These are phyloP conservation scores for Pelodytes ibericus DNA, from an alignment of 2,797 vertebrate species.

Conservation along the genomic window DNA sequence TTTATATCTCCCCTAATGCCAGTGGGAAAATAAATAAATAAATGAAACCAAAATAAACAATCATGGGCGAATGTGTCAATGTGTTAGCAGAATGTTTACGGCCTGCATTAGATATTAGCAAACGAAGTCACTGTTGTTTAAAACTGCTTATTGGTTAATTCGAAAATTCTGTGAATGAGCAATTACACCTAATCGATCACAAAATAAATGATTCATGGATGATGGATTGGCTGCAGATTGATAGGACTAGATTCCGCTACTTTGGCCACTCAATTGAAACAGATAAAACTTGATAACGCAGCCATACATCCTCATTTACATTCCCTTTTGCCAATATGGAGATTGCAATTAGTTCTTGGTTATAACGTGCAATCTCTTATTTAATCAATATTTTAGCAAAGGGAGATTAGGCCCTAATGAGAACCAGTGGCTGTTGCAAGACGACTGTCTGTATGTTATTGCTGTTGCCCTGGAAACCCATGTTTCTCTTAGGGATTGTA, in stretches of 20 bases:
- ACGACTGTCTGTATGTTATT: conserved; percentile 72
- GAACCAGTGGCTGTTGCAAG: conserved; percentile 69
- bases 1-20: conserved; percentile 81
- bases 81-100: conserved; percentile 89
- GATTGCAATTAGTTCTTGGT: conserved; percentile 89
- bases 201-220: conserved; percentile 99
- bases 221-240: conserved; percentile 95
- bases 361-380: conserved; percentile 88
- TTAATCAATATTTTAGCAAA: conserved; percentile 92
- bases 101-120: conserved; percentile 98
- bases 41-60: conserved; percentile 77
- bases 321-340: conserved; percentile 85
- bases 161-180: conserved; percentile 95
- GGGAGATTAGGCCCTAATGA: conserved; percentile 81
- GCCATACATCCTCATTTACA: conserved; percentile 84
- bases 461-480: conserved; percentile 82
- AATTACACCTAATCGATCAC: conserved; percentile 98
- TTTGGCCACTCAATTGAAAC: conserved; percentile 91
- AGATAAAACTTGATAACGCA: conserved; percentile 88
- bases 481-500: conserved; percentile 73
- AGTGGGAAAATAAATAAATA: conserved; percentile 74
- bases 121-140: conserved; percentile 91
- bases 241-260: conserved; percentile 84
- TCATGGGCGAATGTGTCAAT: conserved; percentile 84
- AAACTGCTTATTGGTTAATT: conserved; percentile 88